Evolutionary conservation across 23 tunicate genomes (phyloP), one percentile per base, ranked within the genome.

Genomic region (Aplidium turbinatum): DNA sequence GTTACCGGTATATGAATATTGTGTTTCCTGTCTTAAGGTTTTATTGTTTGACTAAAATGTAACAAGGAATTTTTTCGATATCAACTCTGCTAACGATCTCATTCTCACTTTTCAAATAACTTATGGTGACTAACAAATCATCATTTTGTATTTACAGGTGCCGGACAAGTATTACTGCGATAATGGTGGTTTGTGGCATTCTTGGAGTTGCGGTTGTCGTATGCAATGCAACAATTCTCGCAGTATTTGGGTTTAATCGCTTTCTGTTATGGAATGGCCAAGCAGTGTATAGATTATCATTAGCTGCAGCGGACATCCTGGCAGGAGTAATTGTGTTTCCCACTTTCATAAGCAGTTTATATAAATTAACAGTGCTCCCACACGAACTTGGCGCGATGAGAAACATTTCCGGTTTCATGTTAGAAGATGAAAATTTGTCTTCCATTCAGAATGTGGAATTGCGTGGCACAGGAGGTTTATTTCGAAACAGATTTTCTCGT

Each of bases 271-370:
- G 58, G 32, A 72, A 71, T 57, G 80, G 84, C 21, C 93, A 86
- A 62, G 75, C 78, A 0, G 70, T 86, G 9, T 86, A 86, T 36
- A 57, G 73, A 13, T 48, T 86, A 24, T 81, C 93, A 1, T 47
- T 86, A 1, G 93, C 93, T 1, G 36, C 63, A 32, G 93, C 80
- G 1, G 93, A 86, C 35, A 62, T 72, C 29, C 21, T 86, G 18
- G 85, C 72, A 4, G 93, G 93, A 31, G 69, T 67, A 4, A 51
- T 78, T 21, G 85, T 79, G 29, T 72, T 86, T 34, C 93, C 93
- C 2, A 86, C 93, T 3, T 86, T 86, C 46, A 56, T 72, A 16
- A 70, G 66, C 20, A 60, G 74, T 7, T 26, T 86, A 55, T 35
- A 46, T 20, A 62, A 70, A 51, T 46, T 57, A 51, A 63, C 60